Evolutionary conservation across 2,888 invertebrate species (phyloP), one percentile per base, ranked within the genome.

Genomic region (Cryptocephalus moraei): DNA sequence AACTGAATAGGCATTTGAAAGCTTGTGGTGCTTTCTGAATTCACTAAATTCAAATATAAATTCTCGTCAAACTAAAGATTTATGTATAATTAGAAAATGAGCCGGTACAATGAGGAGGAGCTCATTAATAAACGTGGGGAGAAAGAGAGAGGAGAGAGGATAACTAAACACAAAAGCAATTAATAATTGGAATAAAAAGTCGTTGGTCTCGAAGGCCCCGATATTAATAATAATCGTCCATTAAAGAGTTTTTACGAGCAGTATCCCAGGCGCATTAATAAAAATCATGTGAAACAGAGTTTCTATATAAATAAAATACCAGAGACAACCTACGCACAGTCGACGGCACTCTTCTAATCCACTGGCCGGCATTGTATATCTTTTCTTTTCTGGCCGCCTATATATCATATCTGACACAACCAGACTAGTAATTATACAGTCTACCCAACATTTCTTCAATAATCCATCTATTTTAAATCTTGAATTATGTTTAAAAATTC

Each of bases 261-360:
- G 48, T 42, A 49, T 42, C 55, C 53, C 53, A 48, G 56, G 56
- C 56, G 55, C 60, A 61, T 62, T 62, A 62, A 62, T 59, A 62
- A 59, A 62, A 59, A 62, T 62, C 61, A 62, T 56, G 54, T 51
- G 59, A 60, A 62, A 62, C 60, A 59, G 54, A 58, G 62, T 63
- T 64, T 63, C 63, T 63, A 62, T 64, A 64, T 63, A 63, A 64
- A 63, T 63, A 63, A 63, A 64, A 63, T 63, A 62, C 62, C 62
- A 50, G 54, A 56, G 51, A 48, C 59, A 53, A 54, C 62, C 64
- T 59, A 64, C 64, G 59, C 61, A 22, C 22, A 13, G 32, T 31
- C 10, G 11, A 42, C 45, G 41, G 43, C 49, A 46, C 36, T 36
- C 12, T n/a, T 36, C 43, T 44, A 40, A 41, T 47, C 11, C 39